phyloP scores from a whole-genome alignment of 2,888 invertebrate genomes.

The Drosophila buzzatii region DNA sequence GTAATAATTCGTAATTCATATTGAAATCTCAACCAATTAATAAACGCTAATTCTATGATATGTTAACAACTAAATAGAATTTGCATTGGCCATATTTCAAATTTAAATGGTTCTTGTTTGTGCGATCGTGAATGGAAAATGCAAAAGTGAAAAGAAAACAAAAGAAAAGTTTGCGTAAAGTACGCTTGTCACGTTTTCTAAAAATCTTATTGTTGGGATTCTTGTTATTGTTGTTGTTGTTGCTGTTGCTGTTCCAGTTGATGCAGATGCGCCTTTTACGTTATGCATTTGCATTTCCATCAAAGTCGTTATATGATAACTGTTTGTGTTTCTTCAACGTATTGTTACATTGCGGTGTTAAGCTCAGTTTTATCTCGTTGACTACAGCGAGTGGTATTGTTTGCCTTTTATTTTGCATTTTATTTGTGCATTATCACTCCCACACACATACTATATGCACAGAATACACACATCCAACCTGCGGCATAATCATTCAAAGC shows the following conservation, averaged over 20 bases:
- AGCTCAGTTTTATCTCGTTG: constrained; percentile 50
- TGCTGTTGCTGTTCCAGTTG: neutral
- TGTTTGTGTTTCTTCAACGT: constrained; percentile 35
- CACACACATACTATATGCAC: neutral
- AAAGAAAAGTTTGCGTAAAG: constrained; percentile 16
- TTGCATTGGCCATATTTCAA: neutral
- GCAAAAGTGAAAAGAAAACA: constrained; percentile 17
- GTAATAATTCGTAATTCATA: neutral
- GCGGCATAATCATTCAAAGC: constrained; percentile 50
- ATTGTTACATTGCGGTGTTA: constrained; percentile 34
- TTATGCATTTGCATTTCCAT: constrained; percentile 36
- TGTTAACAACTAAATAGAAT: neutral
- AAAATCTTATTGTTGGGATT: constrained; percentile 15
- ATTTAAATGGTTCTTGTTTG: neutral
- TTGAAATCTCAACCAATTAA: neutral
- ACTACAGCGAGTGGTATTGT: constrained; percentile 38
- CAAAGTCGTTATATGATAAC: constrained; percentile 37
- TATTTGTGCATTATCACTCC: constrained; percentile 58
- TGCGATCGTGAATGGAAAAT: constrained; percentile 37
- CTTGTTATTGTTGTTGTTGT: constrained; percentile 1
- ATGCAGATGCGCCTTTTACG: constrained; percentile 14
- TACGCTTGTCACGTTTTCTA: constrained; percentile 8
- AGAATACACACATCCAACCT: constrained; percentile 30
- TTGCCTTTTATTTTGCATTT: constrained; percentile 42
- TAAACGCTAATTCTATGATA: neutral